Evolutionary conservation across 2,888 invertebrate species (phyloP).

Genomic region (Aelia acuminata): DNA sequence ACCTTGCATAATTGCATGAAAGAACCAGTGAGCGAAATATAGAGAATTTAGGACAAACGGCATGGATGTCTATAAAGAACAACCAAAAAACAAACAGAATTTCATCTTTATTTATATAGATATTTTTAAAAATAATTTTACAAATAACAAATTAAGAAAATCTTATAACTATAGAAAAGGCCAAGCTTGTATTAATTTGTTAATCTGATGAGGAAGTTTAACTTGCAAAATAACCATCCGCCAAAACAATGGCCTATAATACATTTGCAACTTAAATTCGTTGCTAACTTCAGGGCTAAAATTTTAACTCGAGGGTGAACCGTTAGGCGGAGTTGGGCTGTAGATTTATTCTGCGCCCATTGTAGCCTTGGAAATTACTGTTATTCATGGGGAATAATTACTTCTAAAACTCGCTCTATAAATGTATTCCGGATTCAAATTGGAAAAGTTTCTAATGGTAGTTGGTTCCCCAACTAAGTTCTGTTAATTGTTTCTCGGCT

Average conservation of each 20-base stretch:
- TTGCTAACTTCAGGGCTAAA: not conserved
- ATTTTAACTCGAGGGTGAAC: not conserved
- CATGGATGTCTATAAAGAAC: no score
- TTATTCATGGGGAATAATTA: slow-evolving; percentile 43
- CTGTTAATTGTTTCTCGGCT: slow-evolving; percentile 34
- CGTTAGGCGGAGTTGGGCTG: not conserved
- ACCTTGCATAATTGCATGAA: no score
- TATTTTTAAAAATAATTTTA: no score
- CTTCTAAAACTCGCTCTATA: slow-evolving; percentile 43
- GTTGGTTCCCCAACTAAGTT: not conserved
- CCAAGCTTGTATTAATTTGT: not conserved
- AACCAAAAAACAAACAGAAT: no score
- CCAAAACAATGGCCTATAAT: not conserved
- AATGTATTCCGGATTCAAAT: slow-evolving; percentile 37
- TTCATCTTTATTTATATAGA: no score
- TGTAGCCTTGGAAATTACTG: not conserved
- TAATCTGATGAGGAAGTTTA: not conserved
- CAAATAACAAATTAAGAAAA: no score
- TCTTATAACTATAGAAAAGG: no score
- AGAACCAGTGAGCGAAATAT: no score
- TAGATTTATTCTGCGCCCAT: slow-evolving; percentile 14
- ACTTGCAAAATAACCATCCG: not conserved
- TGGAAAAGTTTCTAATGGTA: slow-evolving; percentile 38
- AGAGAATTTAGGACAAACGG: no score
- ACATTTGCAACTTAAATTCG: not conserved